Percentiles rank a stretch among this genome's conserved stretches.
Evolutionary conservation across 2,113 vertebrate genomes (phyloP).

Genomic region (Hemicordylus capensis): DNA sequence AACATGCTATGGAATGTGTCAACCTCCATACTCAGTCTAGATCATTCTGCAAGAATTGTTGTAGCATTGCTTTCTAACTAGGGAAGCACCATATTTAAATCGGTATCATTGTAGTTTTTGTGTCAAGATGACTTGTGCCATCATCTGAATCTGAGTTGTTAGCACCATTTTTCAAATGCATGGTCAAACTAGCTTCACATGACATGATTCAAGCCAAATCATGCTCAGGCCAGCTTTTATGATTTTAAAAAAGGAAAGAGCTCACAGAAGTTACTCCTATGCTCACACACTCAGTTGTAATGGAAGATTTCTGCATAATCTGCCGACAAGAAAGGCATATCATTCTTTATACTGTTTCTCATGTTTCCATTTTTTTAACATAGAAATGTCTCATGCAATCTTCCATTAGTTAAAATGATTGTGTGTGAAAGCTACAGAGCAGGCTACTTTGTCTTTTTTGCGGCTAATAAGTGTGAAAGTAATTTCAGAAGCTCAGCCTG

Average conservation of each 20-base stretch:
- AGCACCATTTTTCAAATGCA: not conserved
- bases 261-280: not conserved
- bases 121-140: not conserved
- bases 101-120: not conserved
- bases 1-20: no score
- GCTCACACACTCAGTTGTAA: not conserved
- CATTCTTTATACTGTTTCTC: not conserved
- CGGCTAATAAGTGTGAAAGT: conserved; percentile 2
- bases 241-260: not conserved
- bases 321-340: not conserved
- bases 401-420: not conserved
- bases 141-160: not conserved
- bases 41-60: not conserved
- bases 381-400: not conserved
- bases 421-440: not conserved
- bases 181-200: not conserved
- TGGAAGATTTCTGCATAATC: not conserved
- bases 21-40: no score
- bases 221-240: no score
- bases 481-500: not conserved
- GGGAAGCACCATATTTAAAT: not conserved
- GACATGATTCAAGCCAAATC: no score
- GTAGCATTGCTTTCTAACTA: not conserved
- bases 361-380: not conserved
- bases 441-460: not conserved